These are phyloP conservation scores for Acipenser oxyrinchus DNA, from an alignment of 2,797 vertebrate genomes.

Conservation along the genomic window DNA sequence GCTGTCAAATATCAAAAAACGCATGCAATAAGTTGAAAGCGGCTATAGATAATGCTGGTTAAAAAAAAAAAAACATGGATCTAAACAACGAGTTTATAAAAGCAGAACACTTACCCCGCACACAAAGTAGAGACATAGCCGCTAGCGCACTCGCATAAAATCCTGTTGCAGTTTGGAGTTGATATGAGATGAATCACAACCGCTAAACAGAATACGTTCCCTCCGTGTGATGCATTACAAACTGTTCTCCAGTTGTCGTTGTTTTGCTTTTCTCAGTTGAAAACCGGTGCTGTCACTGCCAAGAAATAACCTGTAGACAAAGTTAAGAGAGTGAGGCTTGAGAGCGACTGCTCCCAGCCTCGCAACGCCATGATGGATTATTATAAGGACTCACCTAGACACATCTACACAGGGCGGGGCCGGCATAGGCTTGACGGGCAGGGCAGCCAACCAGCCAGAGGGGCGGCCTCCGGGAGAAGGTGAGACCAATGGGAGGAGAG, in stretches of 20 bases:
- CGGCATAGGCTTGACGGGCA: background rate
- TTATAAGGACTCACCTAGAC: slow-evolving; percentile 3
- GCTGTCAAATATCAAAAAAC: background rate
- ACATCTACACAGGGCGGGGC: background rate
- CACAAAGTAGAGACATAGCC: slow-evolving; percentile 68
- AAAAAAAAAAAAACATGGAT: background rate
- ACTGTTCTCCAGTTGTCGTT: background rate
- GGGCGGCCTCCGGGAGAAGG: background rate
- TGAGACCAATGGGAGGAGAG: background rate
- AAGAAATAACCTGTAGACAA: background rate
- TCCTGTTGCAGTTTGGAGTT: slow-evolving; percentile 14
- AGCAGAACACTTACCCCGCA: slow-evolving; percentile 51
- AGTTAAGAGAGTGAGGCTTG: background rate
- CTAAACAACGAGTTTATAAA: background rate
- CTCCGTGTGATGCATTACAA: background rate
- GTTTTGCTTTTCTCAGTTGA: background rate
- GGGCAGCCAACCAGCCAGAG: background rate
- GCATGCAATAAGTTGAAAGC: background rate
- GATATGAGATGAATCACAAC: background rate
- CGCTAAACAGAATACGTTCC: slow-evolving; percentile 7
- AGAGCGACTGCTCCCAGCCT: background rate
- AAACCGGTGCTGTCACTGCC: background rate
- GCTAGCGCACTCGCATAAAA: slow-evolving; percentile 30
- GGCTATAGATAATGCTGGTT: background rate
- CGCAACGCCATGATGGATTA: slow-evolving; percentile 3